Evolutionary conservation across 2,797 vertebrate species (phyloP), one percentile per base, ranked within the genome.

Genomic region (Botia kubotai): DNA sequence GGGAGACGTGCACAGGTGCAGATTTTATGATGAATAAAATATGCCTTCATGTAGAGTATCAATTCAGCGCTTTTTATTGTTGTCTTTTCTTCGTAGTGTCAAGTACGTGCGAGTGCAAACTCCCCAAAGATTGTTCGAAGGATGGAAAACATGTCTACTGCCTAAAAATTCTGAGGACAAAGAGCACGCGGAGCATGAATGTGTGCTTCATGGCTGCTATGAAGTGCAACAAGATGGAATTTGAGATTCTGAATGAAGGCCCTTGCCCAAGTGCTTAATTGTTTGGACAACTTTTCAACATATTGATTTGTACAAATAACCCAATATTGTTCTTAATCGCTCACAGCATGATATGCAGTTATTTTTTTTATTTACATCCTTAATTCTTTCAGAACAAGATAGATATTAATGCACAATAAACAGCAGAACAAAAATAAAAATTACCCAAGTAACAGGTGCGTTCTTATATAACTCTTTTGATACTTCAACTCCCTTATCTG

Each of bases 1-100:
- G 97, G 97, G 97, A 98, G 80, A 93, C 85, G 21, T 98, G 97
- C 87, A 88, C 92, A 85, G 95, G 97, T 97, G 88, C 87, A 75
- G 63, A 52, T 53, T 39, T 67, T 19, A 62, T 75, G 10, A 43
- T 36, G 0, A 68, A 73, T 36, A 39, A 65, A 26, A 7, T 19
- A 12, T 19, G 33, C 6, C 6, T 23, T 48, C 29, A 58, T 16
- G 7, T 50, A 29, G 46, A 14, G 13, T 17, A 3, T 17, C 4
- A 6, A 21, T 60, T 43, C 23, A 77, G 14, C 1, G 13, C 50
- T 29, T 29, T 68, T 50, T 65, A 0, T 0, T 60, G 6, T 50
- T 73, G 1, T 79, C 39, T 67, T 86, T 53, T 83, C 23, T 86
- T 82, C 76, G 46, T 85, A 95, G 92, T 48, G 0, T 91, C 80